Conservation (phyloP, 1,140 invertebrate genomes). For the Zophobas atratus region DNA sequence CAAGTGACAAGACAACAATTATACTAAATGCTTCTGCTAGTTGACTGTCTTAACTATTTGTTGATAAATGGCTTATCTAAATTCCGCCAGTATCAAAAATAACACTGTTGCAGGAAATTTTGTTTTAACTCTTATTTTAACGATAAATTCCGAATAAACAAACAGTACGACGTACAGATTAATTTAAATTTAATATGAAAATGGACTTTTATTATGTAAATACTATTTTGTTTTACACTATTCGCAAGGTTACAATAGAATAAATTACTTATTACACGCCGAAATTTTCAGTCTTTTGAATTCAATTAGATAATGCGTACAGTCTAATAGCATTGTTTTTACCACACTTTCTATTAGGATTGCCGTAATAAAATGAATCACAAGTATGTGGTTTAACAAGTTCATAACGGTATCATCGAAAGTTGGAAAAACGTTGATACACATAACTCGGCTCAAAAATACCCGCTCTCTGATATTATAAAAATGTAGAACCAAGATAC, state of each 20-base stretch:
- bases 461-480: no score
- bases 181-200: neutral
- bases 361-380: conserved; percentile 21
- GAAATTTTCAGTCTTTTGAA: conserved; percentile 3
- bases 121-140: neutral
- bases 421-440: conserved; percentile 19
- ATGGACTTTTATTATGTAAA: conserved; percentile 25
- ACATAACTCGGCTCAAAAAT: no score
- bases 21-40: conserved; percentile 5
- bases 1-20: conserved; percentile 22
- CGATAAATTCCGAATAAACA: no score
- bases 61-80: neutral
- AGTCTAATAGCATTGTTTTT: conserved; percentile 10
- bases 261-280: neutral
- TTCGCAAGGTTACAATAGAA: conserved; percentile 6
- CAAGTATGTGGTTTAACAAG: conserved; percentile 20
- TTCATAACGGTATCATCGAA: conserved; percentile 35
- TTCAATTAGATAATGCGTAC: conserved; percentile 13
- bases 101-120: conserved; percentile 11
- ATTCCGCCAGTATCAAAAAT: neutral
- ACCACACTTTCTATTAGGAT: conserved; percentile 29
- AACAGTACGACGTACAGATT: no score
- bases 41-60: neutral
- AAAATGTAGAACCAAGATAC: neutral
- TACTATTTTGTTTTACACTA: conserved; percentile 4